Evolutionary conservation across 2,797 vertebrate species (phyloP).

Genomic region (Halcyon leucocephala): DNA sequence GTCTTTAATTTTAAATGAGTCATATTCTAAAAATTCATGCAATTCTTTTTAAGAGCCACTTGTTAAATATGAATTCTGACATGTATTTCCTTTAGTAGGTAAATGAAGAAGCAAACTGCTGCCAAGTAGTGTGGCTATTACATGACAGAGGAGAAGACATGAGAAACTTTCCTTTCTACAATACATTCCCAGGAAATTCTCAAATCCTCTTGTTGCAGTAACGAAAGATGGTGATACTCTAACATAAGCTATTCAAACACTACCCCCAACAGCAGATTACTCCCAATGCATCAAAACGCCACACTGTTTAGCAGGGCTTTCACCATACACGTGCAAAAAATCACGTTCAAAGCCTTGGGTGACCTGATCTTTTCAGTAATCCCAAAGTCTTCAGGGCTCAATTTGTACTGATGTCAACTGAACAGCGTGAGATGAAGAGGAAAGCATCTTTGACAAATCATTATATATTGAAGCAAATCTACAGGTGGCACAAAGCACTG

Average conservation of each 20-base stretch:
- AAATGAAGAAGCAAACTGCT: background rate
- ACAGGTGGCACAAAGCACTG: background rate
- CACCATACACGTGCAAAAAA: background rate
- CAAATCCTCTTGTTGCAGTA: background rate
- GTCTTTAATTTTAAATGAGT: constrained; percentile 17
- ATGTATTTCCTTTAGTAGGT: background rate
- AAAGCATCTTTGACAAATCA: background rate
- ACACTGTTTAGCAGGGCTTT: background rate
- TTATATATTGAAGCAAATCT: background rate
- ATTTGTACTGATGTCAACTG: background rate
- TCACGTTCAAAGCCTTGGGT: background rate
- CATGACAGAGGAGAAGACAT: background rate
- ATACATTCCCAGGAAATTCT: background rate
- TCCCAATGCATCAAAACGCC: background rate
- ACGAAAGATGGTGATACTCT: background rate
- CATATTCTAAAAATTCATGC: background rate
- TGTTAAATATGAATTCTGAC: background rate
- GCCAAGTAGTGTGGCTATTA: background rate
- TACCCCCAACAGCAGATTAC: background rate
- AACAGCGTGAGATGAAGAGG: background rate
- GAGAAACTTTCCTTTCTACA: background rate
- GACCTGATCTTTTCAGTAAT: background rate
- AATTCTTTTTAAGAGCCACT: background rate
- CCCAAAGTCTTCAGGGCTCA: background rate
- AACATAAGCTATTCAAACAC: background rate